A percentile compares a stretch with the other conserved stretches of the same genome.
These are phyloP conservation scores for Axinella damicornis DNA, from an alignment of 37 sponge, comb jelly and placozoan species.

Conservation along the genomic window DNA sequence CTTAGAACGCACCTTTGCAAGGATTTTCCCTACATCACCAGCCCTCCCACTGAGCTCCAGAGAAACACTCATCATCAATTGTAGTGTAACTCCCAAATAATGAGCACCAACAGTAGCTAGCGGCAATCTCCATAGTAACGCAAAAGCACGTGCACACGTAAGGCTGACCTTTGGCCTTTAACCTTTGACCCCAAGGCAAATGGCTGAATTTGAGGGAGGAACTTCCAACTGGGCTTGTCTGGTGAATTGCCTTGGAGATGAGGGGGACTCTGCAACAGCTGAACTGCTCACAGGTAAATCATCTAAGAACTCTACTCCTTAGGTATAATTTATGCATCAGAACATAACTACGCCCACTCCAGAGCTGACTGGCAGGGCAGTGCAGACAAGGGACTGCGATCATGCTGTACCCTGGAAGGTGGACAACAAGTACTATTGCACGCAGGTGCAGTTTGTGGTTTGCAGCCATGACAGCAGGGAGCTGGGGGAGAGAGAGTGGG, in stretches of 20 bases:
- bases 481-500: not conserved
- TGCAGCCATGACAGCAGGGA: not conserved
- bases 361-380: slow-evolving; percentile 47
- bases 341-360: not conserved
- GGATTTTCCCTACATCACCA: slow-evolving; percentile 60
- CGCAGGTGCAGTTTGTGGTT: slow-evolving; percentile 32
- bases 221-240: not conserved
- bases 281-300: not conserved
- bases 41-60: no score
- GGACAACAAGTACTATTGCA: slow-evolving; percentile 75
- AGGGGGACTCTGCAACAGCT: not conserved
- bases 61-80: no score
- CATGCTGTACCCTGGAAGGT: slow-evolving; percentile 23
- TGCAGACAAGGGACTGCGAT: not conserved
- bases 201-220: not conserved
- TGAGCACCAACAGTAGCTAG: not conserved
- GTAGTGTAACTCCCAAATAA: not conserved
- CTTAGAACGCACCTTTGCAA: slow-evolving; percentile 61
- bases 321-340: no score
- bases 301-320: no score
- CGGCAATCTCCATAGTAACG: not conserved
- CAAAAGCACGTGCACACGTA: not conserved
- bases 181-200: not conserved
- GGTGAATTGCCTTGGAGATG: not conserved
- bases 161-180: not conserved